Evolutionary conservation across 2,797 vertebrate species (phyloP).

Genomic region (Ceyx erithaca): DNA sequence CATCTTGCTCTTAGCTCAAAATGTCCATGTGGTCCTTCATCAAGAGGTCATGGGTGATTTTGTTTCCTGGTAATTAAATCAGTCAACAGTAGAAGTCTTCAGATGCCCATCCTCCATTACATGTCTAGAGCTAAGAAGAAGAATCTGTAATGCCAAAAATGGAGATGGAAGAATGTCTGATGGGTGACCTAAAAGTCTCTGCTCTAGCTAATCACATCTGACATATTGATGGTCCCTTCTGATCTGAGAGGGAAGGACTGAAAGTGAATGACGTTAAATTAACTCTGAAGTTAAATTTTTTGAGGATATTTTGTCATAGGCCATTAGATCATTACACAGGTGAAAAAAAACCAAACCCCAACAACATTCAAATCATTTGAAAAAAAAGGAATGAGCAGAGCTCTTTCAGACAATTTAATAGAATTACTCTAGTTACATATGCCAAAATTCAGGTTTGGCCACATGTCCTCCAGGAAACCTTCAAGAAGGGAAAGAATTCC

Average conservation of each 20-base stretch:
- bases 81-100: background rate
- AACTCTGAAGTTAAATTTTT: background rate
- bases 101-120: background rate
- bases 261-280: background rate
- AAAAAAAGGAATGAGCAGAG: background rate
- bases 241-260: background rate
- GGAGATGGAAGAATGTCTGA: background rate
- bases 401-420: background rate
- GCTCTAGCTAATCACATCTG: background rate
- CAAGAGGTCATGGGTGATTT: background rate
- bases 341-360: background rate
- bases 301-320: background rate
- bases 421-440: background rate
- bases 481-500: background rate
- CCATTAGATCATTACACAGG: rapidly evolving
- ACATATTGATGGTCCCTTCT: rapidly evolving
- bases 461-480: background rate
- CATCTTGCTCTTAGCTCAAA: rapidly evolving
- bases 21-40: background rate
- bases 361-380: background rate
- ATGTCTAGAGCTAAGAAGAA: background rate
- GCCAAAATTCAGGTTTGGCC: background rate
- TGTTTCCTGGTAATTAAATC: background rate
- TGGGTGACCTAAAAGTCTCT: background rate
- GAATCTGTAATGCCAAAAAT: background rate